A percentile compares a stretch with the other conserved stretches of the same genome.
These are phyloP conservation scores for Clarias gariepinus DNA, from an alignment of 2,113 vertebrate species.

Conservation along the genomic window DNA sequence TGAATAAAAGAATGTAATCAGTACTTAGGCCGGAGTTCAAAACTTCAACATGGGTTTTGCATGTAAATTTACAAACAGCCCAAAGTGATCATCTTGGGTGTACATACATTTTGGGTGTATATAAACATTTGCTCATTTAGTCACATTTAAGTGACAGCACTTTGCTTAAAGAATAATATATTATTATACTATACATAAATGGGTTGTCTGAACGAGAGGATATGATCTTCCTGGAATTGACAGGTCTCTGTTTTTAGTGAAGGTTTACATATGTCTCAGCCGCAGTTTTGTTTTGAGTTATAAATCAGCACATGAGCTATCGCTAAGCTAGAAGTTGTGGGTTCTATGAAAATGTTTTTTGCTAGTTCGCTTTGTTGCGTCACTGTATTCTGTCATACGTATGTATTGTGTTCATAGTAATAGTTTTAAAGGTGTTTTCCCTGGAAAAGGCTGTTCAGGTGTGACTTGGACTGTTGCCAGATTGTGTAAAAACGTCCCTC, in stretches of 20 bases:
- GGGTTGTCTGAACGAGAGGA: not conserved
- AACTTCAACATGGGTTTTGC: slow-evolving; percentile 28
- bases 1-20: slow-evolving; percentile 19
- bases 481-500: slow-evolving; percentile 5
- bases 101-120: slow-evolving; percentile 23
- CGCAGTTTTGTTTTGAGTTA: not conserved
- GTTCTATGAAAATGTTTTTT: slow-evolving; percentile 15
- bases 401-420: slow-evolving; percentile 31
- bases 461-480: slow-evolving; percentile 22
- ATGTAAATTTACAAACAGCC: slow-evolving; percentile 27
- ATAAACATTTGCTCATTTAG: slow-evolving; percentile 26
- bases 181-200: slow-evolving; percentile 8
- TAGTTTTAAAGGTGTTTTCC: slow-evolving; percentile 16
- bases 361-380: slow-evolving; percentile 36
- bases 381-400: slow-evolving; percentile 32
- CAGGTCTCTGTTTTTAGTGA: not conserved
- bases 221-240: slow-evolving; percentile 12
- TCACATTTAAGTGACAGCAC: slow-evolving; percentile 2
- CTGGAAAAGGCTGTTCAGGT: slow-evolving; percentile 28
- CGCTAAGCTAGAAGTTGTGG: slow-evolving; percentile 42
- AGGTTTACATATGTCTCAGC: slow-evolving; percentile 10
- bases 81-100: slow-evolving; percentile 21
- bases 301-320: slow-evolving; percentile 18
- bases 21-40: slow-evolving; percentile 15
- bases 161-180: slow-evolving; percentile 10